Evolutionary conservation across 2,888 invertebrate species (phyloP).

Genomic region (Tanaodytes sp.): DNA sequence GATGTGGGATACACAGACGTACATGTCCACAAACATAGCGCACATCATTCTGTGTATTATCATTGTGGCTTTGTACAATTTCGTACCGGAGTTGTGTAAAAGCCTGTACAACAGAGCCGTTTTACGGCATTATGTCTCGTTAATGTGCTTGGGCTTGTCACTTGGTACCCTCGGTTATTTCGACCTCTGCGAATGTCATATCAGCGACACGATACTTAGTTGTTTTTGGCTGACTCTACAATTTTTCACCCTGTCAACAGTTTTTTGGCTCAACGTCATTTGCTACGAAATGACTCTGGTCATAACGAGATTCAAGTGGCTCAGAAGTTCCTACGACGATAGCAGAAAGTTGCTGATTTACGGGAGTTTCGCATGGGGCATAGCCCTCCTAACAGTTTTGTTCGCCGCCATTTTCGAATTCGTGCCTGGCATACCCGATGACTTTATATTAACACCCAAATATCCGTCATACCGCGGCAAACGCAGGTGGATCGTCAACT

Average conservation of each 20-base stretch:
- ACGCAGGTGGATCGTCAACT: slow-evolving; percentile 57
- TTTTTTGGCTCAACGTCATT: slow-evolving; percentile 64
- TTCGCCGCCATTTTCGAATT: slow-evolving; percentile 59
- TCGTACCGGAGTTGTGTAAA: slow-evolving; percentile 59
- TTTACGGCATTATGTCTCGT: slow-evolving; percentile 60
- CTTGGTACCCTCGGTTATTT: slow-evolving; percentile 57
- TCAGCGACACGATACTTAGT: slow-evolving; percentile 42
- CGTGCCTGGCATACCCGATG: slow-evolving; percentile 49
- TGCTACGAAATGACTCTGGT: slow-evolving; percentile 63
- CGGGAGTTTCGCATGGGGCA: slow-evolving; percentile 55
- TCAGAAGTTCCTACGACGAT: slow-evolving; percentile 53
- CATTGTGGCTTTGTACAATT: slow-evolving; percentile 60
- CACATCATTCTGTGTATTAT: slow-evolving; percentile 61
- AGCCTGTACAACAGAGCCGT: slow-evolving; percentile 62
- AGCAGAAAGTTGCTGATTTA: slow-evolving; percentile 57
- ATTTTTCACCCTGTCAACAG: slow-evolving; percentile 62
- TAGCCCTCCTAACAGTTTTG: slow-evolving; percentile 56
- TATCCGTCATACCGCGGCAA: slow-evolving; percentile 55
- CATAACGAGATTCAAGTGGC: slow-evolving; percentile 62
- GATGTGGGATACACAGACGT: slow-evolving; percentile 64
- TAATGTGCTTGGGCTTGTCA: slow-evolving; percentile 58
- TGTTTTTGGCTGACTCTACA: slow-evolving; percentile 59
- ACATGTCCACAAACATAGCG: slow-evolving; percentile 62
- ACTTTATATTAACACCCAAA: slow-evolving; percentile 55
- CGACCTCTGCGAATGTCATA: slow-evolving; percentile 51